A percentile compares a stretch with the other conserved stretches of the same genome.
These are phyloP conservation scores for Chlorodrepanis virens DNA, from an alignment of 2,113 vertebrate genomes.

Conservation along the genomic window DNA sequence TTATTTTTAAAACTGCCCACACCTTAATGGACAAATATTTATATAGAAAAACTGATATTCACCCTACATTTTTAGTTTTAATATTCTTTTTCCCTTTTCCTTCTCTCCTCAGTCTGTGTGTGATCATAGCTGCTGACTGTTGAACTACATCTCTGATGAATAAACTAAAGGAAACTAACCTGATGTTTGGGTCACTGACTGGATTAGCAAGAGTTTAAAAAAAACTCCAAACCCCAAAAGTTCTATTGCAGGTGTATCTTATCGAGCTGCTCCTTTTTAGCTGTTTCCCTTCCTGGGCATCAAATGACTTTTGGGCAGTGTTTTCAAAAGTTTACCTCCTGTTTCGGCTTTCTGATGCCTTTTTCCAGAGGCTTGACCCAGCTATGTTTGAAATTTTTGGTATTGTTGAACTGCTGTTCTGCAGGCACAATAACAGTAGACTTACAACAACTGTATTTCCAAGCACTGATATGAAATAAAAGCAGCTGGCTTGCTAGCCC, in stretches of 20 bases:
- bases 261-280: background rate
- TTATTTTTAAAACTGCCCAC: background rate
- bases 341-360: background rate
- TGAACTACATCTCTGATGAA: background rate
- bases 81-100: background rate
- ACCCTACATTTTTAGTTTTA: fast-evolving
- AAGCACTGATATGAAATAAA: background rate
- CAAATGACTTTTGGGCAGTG: background rate
- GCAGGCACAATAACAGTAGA: background rate
- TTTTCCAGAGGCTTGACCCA: background rate
- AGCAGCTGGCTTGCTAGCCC: background rate
- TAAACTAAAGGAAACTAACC: background rate
- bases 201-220: background rate
- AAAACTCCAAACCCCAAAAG: fast-evolving
- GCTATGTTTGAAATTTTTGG: background rate
- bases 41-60: background rate
- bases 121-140: background rate
- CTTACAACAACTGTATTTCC: background rate
- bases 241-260: background rate
- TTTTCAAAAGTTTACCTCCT: background rate
- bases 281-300: background rate
- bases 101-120: background rate
- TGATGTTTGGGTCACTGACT: background rate
- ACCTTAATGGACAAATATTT: background rate
- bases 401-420: background rate